These are phyloP conservation scores for Conops quadrifasciatus DNA, from an alignment of 2,888 invertebrate species.

Conservation along the genomic window DNA sequence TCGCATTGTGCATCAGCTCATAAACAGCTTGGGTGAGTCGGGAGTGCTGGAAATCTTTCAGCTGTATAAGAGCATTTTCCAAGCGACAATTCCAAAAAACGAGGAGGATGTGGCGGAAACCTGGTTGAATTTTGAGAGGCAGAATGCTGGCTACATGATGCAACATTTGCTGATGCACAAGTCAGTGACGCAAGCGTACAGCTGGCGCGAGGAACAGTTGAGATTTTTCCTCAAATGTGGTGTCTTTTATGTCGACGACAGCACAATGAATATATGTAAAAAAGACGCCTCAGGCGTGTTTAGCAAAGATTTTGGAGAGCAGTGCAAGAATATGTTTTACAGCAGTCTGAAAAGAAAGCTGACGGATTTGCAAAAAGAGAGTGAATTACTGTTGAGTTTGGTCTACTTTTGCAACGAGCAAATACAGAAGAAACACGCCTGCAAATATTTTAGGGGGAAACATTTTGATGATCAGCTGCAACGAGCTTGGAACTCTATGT, in stretches of 20 bases:
- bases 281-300: conserved; percentile 62
- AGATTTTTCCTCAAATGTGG: conserved; percentile 73
- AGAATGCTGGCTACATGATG: conserved; percentile 72
- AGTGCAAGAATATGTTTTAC: conserved; percentile 76
- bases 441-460: conserved; percentile 68
- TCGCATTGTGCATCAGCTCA: conserved; percentile 72
- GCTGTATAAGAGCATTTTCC: conserved; percentile 71
- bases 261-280: conserved; percentile 50
- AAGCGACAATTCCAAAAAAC: conserved; percentile 68
- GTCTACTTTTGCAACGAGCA: conserved; percentile 70
- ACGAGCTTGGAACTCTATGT: conserved; percentile 73
- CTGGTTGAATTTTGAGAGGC: conserved; percentile 76
- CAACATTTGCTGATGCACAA: conserved; percentile 65
- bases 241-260: conserved; percentile 70
- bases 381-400: conserved; percentile 69
- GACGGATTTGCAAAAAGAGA: conserved; percentile 72
- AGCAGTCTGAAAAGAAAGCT: conserved; percentile 75
- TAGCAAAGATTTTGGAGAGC: conserved; percentile 67
- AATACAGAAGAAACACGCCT: conserved; percentile 67
- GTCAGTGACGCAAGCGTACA: conserved; percentile 55
- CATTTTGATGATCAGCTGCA: conserved; percentile 67
- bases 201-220: conserved; percentile 75
- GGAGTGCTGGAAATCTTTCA: conserved; percentile 73
- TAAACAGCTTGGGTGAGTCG: conserved; percentile 69
- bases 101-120: conserved; percentile 60